phyloP scores from a whole-genome alignment of 2,113 vertebrate species.

The Uria aalge region DNA sequence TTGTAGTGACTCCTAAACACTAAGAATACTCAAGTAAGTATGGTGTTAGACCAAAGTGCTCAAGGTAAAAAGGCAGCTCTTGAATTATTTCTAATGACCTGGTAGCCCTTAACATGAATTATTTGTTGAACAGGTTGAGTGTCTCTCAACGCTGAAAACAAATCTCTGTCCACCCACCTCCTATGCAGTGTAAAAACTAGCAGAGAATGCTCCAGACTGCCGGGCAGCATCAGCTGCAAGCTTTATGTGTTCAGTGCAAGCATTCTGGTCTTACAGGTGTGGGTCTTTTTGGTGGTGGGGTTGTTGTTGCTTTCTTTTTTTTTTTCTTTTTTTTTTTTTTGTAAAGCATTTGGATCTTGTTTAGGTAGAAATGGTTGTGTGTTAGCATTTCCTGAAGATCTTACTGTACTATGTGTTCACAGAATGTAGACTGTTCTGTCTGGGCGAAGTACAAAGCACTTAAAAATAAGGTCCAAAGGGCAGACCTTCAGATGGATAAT shows the following conservation, averaged over 20 bases:
- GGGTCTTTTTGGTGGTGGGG: neutral
- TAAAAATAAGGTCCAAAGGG: neutral
- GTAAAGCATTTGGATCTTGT: neutral
- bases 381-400: neutral
- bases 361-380: neutral
- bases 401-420: neutral
- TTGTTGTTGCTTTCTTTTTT: neutral
- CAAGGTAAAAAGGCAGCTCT: neutral
- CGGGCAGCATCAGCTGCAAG: neutral
- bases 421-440: neutral
- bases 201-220: neutral
- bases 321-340: no score
- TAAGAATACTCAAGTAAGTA: neutral
- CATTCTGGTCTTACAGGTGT: neutral
- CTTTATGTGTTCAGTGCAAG: neutral
- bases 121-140: neutral
- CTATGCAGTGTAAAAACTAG: neutral
- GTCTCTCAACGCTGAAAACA: neutral
- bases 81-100: neutral
- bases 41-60: neutral
- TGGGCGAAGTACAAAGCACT: neutral
- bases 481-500: neutral
- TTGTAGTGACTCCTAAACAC: neutral
- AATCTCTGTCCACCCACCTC: neutral
- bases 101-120: neutral